Evolutionary conservation across 2,113 vertebrate genomes (phyloP).

Genomic region (Hemichromis elongatus): DNA sequence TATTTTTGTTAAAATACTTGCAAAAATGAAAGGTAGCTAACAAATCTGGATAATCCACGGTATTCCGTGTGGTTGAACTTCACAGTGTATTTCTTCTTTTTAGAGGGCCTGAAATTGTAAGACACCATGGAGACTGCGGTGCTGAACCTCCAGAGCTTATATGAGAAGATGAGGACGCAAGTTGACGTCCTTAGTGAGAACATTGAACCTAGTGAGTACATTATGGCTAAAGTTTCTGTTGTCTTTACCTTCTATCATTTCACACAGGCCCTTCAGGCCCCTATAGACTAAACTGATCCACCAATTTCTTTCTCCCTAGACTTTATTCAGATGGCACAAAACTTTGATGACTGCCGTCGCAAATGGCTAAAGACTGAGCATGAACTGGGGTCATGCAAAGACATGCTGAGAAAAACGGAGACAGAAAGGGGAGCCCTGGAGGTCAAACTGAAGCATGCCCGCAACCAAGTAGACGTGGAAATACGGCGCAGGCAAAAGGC

Average conservation of each 20-base stretch:
- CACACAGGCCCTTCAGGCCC: background rate
- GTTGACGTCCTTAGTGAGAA: slow-evolving; percentile 84
- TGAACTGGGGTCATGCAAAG: slow-evolving; percentile 81
- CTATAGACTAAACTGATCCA: background rate
- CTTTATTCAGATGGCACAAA: slow-evolving; percentile 88
- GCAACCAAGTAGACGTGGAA: slow-evolving; percentile 97
- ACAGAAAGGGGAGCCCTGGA: slow-evolving; percentile 86
- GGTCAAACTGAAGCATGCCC: slow-evolving; percentile 95
- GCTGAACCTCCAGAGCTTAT: slow-evolving; percentile 77
- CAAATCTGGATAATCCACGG: background rate
- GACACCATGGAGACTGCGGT: slow-evolving; percentile 79
- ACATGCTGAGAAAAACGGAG: slow-evolving; percentile 85
- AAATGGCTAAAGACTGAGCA: slow-evolving; percentile 80
- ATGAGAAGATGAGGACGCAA: slow-evolving; percentile 79
- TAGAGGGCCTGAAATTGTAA: slow-evolving; percentile 7
- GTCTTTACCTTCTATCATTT: background rate
- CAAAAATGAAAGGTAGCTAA: background rate
- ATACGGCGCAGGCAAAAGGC: slow-evolving; percentile 92
- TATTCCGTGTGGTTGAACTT: background rate
- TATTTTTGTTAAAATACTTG: background rate
- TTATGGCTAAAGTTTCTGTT: background rate
- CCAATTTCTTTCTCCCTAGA: slow-evolving; percentile 60
- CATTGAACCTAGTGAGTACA: slow-evolving; percentile 85
- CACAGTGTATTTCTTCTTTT: background rate
- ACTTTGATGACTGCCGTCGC: slow-evolving; percentile 86